Percentiles rank a stretch among this genome's conserved stretches.
Evolutionary conservation across 2,888 invertebrate genomes (phyloP).

Genomic region (Plemyria rubiginata): DNA sequence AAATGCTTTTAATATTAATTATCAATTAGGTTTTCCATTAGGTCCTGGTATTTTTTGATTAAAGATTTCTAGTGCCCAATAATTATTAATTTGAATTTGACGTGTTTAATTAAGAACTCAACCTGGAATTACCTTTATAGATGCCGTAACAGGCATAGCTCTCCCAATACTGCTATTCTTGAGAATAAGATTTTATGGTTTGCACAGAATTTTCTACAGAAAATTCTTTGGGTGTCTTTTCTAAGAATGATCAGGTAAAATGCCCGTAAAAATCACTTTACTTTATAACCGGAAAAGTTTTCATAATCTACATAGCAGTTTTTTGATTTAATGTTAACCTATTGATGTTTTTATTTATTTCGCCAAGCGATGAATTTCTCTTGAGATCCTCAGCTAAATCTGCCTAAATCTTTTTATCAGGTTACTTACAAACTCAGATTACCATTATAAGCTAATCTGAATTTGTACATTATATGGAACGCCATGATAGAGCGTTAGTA

Average conservation of each 20-base stretch:
- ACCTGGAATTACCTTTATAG: conserved; percentile 2
- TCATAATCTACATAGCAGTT: not conserved
- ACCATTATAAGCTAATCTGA: not conserved
- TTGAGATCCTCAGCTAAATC: too few relatives aligned
- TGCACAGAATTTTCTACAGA: not conserved
- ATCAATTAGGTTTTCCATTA: too few relatives aligned
- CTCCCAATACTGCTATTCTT: not conserved
- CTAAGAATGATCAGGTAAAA: not conserved
- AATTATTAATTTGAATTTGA: not conserved
- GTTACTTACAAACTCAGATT: too few relatives aligned
- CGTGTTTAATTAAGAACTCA: conserved; percentile 3
- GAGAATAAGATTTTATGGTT: conserved; percentile 1
- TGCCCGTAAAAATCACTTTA: not conserved
- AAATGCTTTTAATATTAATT: too few relatives aligned
- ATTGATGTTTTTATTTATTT: not conserved
- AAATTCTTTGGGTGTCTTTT: not conserved
- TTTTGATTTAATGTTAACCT: not conserved
- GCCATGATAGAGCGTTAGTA: not conserved
- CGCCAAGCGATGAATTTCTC: too few relatives aligned
- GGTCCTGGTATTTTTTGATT: too few relatives aligned
- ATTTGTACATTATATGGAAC: not conserved
- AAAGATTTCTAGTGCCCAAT: too few relatives aligned
- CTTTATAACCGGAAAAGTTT: not conserved
- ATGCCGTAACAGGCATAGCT: not conserved
- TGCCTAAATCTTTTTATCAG: too few relatives aligned